Base-by-base conservation (phyloP, 2,888 invertebrate species). In the Slavum lentiscoides region DNA sequence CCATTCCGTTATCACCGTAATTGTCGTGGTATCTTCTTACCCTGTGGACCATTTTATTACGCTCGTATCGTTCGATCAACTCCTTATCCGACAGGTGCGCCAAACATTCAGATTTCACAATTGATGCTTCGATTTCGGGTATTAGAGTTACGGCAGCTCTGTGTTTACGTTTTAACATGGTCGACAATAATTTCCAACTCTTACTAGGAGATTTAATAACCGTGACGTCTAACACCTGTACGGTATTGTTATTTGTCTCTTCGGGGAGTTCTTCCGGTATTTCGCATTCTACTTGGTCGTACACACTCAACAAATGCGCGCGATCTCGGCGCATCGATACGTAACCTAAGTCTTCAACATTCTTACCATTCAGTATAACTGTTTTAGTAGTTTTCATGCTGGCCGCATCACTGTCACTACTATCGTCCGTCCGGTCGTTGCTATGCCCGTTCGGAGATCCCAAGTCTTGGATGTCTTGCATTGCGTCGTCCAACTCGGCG, bases 21-120 rank as follows among this genome's bases (percentile, higher is more conserved):
- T 30, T 43, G 19, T 21, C 21, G 21, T 43, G 69, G 37, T 61
- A 21, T 86, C 30, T 30, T 30, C 88, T 88, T 88, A 89, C 89
- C 88, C 88, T 87, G 84, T 88, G 87, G 81, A 88, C 86, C 81
- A 88, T 87, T 85, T 87, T 87, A 85, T 87, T 88, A 83, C 88
- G 85, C 84, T 88, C 87, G 84, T 88, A 88, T 84, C 88, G 87
- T 84, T 88, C 88, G 82, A 88, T 85, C 85, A 89, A 86, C 84
- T 89, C 89, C 83, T 87, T 85, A 83, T 88, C 88, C 68, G 87
- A 86, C 75, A 89, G 85, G 84, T 88, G 88, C 58, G 88, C 88
- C 84, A 89, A 86, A 84, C 88, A 88, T 84, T 89, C 88, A 19
- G 88, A 88, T 84, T 88, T 88, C 84, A 88, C 85, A 83, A 88